These are phyloP conservation scores for Petrocephalus microphthalmus DNA, from an alignment of 2,113 vertebrate species.

Conservation along the genomic window DNA sequence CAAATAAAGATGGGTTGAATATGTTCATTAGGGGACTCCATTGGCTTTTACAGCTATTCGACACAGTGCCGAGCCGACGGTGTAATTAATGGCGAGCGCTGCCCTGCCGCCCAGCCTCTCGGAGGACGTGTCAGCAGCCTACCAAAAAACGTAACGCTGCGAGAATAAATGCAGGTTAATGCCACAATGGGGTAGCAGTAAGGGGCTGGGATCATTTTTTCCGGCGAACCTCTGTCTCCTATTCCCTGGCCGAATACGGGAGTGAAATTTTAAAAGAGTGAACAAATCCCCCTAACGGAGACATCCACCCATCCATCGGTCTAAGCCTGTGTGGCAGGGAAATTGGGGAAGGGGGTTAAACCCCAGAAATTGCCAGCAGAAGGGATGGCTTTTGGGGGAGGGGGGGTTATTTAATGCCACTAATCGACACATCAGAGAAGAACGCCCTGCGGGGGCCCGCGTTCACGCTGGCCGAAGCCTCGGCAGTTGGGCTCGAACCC, in stretches of 20 bases:
- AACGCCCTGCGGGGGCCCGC: not conserved
- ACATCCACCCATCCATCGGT: not conserved
- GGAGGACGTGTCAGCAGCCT: not conserved
- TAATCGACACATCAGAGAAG: slow-evolving; percentile 8
- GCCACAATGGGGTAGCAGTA: not conserved
- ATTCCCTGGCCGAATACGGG: not conserved
- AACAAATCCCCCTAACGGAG: slow-evolving; percentile 14
- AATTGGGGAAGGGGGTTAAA: not conserved
- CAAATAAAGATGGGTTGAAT: slow-evolving; percentile 9
- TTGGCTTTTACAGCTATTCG: slow-evolving; percentile 9
- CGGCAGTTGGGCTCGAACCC: not conserved
- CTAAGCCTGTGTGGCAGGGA: slow-evolving; percentile 15
- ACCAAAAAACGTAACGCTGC: not conserved
- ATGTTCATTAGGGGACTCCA: not conserved
- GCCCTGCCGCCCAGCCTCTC: not conserved
- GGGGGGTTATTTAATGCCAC: not conserved
- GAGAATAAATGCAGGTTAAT: not conserved
- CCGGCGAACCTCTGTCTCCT: not conserved
- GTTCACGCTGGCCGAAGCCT: not conserved
- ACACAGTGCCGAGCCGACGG: not conserved
- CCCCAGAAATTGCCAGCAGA: not conserved
- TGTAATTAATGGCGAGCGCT: not conserved
- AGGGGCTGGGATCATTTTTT: not conserved
- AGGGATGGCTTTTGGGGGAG: not conserved
- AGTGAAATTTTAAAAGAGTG: slow-evolving; percentile 8